Base-by-base conservation (phyloP, 1,140 invertebrate species). In the Rhopalosiphum maidis region DNA sequence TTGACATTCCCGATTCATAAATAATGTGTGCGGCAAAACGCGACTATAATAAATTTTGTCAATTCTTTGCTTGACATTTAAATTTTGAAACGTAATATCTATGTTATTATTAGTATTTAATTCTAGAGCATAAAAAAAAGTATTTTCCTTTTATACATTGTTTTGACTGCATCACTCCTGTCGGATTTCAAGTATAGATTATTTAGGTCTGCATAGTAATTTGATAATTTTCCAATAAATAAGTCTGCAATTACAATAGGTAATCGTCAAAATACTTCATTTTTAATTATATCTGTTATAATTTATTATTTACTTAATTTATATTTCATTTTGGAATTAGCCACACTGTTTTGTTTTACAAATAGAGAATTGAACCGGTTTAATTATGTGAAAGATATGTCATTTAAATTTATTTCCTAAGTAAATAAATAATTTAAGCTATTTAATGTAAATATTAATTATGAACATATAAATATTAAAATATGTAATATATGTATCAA, bases 31-130 rank as follows among this genome's bases (percentile, higher is more conserved):
- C 85, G 41, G 85, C 18, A 86, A n/a, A 86, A 86, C 43, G 43
- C 83, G 83, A 86, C 37, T 86, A 60, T 60, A 86, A 86, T 86
- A 86, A 86, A 86, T 86, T 41, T 86, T 30, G 41, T 43, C 37
- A 43, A 43, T 41, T 86, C 83, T 86, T 43, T 23, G 22, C 7
- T 86, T 37, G 83, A 46, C 37, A 43, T 86, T 86, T 86, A 43
- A 46, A 86, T 86, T 43, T 86, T 41, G 83, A 86, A 43, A 86
- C 77, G 7, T 35, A 82, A 37, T 22, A 82, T 5, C 77, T 37
- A 37, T 83, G 23, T 83, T 83, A 37, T 25, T 83, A 83, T 23
- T 41, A 37, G 82, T 83, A 83, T 83, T 37, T 83, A 8, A 37
- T 37, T 22, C 77, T 82, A 85, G 83, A 41, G 15, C 41, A 41